Percentiles rank a stretch among this genome's conserved stretches.
These are phyloP conservation scores for Dicaeum eximium DNA, from an alignment of 2,113 vertebrate species.

Conservation along the genomic window DNA sequence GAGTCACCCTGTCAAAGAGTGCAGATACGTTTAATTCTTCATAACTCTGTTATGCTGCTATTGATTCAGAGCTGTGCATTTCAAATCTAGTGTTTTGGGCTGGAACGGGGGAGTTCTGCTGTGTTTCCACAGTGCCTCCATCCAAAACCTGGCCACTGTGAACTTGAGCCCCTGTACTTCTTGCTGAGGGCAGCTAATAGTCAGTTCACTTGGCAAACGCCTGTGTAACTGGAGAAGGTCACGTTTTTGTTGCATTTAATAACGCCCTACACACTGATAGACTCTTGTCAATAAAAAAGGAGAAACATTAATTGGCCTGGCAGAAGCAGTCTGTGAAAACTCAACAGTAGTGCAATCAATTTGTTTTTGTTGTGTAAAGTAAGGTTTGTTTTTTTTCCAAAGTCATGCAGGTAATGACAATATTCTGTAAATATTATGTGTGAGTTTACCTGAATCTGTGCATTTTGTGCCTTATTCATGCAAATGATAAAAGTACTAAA, in stretches of 20 bases:
- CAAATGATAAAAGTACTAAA: slow-evolving; percentile 82
- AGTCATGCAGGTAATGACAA: slow-evolving; percentile 96
- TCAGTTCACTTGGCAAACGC: slow-evolving; percentile 3
- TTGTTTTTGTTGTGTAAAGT: slow-evolving; percentile 71
- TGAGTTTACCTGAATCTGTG: slow-evolving; percentile 96
- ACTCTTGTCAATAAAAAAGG: slow-evolving; percentile 45
- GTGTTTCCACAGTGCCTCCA: slow-evolving; percentile 55
- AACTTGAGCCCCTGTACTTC: slow-evolving; percentile 49
- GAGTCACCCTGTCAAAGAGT: slow-evolving; percentile 43
- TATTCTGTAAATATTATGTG: slow-evolving; percentile 91
- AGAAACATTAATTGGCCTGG: slow-evolving; percentile 54
- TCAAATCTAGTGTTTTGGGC: slow-evolving; percentile 33
- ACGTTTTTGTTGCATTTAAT: slow-evolving; percentile 43
- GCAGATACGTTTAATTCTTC: neutral
- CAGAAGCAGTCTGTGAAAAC: slow-evolving; percentile 62
- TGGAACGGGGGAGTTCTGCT: slow-evolving; percentile 45
- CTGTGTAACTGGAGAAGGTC: slow-evolving; percentile 6
- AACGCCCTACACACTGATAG: slow-evolving; percentile 12
- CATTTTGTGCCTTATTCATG: slow-evolving; percentile 99
- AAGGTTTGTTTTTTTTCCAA: slow-evolving; percentile 73
- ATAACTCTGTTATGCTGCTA: slow-evolving; percentile 80
- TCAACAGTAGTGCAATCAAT: slow-evolving; percentile 81
- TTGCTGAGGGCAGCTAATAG: slow-evolving; percentile 45
- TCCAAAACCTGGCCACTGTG: slow-evolving; percentile 70
- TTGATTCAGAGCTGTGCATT: slow-evolving; percentile 69